Evolutionary conservation across 2,888 invertebrate genomes (phyloP).

Genomic region (Scaptomyza reducta): DNA sequence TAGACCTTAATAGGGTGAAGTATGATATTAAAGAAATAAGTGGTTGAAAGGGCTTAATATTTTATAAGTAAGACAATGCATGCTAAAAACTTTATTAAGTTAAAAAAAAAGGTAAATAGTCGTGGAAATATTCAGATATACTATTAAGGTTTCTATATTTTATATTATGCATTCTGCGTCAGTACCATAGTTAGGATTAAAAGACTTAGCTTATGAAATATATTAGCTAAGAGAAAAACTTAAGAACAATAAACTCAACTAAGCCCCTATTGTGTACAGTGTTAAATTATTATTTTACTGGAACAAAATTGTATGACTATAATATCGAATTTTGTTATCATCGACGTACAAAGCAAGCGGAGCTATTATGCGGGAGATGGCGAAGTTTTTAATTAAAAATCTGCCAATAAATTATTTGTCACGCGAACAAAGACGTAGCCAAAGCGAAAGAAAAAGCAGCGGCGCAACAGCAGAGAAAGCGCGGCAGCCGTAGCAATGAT

Average conservation of each 20-base stretch:
- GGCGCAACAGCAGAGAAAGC: conserved; percentile 4
- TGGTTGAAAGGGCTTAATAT: neutral
- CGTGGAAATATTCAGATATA: no score
- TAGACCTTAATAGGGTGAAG: neutral
- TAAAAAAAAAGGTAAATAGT: neutral
- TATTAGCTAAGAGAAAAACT: no score
- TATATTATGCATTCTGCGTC: no score
- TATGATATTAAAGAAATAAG: neutral
- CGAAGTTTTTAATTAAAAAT: conserved; percentile 74
- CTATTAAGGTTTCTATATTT: no score
- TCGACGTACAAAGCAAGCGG: conserved; percentile 6
- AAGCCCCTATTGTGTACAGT: neutral
- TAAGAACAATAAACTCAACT: neutral
- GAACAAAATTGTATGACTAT: conserved; percentile 55
- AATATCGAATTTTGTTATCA: conserved; percentile 49
- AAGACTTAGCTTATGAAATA: no score
- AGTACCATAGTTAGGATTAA: no score
- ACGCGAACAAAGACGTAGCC: conserved; percentile 54
- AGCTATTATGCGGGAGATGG: neutral
- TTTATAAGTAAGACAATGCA: neutral
- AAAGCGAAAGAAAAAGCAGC: conserved; percentile 30
- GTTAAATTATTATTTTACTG: conserved; percentile 5
- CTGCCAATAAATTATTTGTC: conserved; percentile 77
- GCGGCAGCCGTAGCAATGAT: conserved; percentile 37
- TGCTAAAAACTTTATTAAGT: neutral